phyloP scores from a whole-genome alignment of 2,888 invertebrate species.

The Conchocele bisecta region DNA sequence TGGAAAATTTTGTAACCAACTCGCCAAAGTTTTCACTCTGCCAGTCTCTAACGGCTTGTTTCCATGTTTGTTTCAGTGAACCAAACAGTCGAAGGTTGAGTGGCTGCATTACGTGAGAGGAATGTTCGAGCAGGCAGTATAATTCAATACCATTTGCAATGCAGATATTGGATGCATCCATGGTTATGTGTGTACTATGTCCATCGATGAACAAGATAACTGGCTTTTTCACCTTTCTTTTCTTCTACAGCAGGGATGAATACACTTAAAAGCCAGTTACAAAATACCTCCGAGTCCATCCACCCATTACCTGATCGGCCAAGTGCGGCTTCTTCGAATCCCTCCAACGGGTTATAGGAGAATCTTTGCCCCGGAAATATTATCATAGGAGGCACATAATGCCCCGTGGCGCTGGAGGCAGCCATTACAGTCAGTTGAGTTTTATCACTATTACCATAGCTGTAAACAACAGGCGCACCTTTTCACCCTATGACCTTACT shows the following conservation, averaged over 20 bases:
- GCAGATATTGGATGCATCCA: slow-evolving; percentile 12
- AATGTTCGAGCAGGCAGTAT: slow-evolving; percentile 36
- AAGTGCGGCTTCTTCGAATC: not conserved
- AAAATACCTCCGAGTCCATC: slow-evolving; percentile 3
- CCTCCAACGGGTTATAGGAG: slow-evolving; percentile 4
- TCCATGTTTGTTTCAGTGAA: slow-evolving; percentile 26
- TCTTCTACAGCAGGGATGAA: not conserved
- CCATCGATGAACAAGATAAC: slow-evolving; percentile 26
- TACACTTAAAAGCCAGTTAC: not conserved
- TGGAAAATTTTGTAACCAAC: slow-evolving; percentile 5
- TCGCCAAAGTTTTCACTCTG: not conserved
- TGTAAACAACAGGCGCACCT: too few species aligned
- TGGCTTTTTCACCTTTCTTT: slow-evolving; percentile 6
- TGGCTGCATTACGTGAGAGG: slow-evolving; percentile 35
- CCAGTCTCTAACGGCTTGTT: not conserved
- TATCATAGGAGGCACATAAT: not conserved
- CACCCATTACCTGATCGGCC: not conserved
- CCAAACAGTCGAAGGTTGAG: slow-evolving; percentile 29
- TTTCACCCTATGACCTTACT: too few species aligned
- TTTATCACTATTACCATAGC: not conserved
- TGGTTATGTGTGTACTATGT: slow-evolving; percentile 25
- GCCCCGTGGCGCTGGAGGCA: not conserved
- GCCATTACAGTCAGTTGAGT: not conserved
- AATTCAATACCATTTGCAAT: slow-evolving; percentile 11
- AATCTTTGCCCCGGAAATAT: not conserved